Percentiles rank a stretch among this genome's conserved stretches.
Conservation (phyloP, 2,888 invertebrate species). For the Chrysomela aeneicollis region DNA sequence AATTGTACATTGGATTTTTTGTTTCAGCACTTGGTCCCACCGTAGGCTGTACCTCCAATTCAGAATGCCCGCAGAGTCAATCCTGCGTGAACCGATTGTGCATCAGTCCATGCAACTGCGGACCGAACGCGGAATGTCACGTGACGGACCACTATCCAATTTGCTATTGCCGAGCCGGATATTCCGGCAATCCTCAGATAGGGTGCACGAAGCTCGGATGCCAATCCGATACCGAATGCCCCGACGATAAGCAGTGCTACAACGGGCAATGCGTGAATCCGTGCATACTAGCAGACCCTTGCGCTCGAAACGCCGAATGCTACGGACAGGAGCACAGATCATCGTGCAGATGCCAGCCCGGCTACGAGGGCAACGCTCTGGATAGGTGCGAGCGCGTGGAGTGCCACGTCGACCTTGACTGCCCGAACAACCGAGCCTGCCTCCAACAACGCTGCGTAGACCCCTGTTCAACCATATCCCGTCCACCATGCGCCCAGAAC, state of each 20-base stretch:
- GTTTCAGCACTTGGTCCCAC: constrained; percentile 67
- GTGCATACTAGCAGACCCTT: constrained; percentile 80
- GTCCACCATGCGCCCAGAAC: constrained; percentile 82
- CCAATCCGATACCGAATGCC: constrained; percentile 82
- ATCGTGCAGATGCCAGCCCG: constrained; percentile 79
- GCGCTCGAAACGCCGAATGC: constrained; percentile 85
- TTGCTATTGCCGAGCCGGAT: constrained; percentile 83
- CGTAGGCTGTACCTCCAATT: constrained; percentile 79
- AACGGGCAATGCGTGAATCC: constrained; percentile 85
- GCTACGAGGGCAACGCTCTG: constrained; percentile 83
- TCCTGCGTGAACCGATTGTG: constrained; percentile 84
- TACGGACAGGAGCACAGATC: constrained; percentile 82
- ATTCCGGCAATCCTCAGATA: constrained; percentile 84
- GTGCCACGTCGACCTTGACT: constrained; percentile 82
- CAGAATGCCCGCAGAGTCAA: constrained; percentile 82
- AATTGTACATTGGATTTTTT: constrained; percentile 16
- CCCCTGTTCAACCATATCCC: constrained; percentile 74
- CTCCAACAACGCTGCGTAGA: constrained; percentile 77
- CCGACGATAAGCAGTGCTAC: constrained; percentile 81
- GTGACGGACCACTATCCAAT: constrained; percentile 86
- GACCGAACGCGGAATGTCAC: constrained; percentile 81
- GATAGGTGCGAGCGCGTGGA: constrained; percentile 79
- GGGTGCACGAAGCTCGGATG: constrained; percentile 86
- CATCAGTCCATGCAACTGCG: constrained; percentile 86
- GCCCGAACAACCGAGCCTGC: constrained; percentile 78